Evolutionary conservation across 2,888 invertebrate genomes (phyloP).

Genomic region (Dryomyza anilis): DNA sequence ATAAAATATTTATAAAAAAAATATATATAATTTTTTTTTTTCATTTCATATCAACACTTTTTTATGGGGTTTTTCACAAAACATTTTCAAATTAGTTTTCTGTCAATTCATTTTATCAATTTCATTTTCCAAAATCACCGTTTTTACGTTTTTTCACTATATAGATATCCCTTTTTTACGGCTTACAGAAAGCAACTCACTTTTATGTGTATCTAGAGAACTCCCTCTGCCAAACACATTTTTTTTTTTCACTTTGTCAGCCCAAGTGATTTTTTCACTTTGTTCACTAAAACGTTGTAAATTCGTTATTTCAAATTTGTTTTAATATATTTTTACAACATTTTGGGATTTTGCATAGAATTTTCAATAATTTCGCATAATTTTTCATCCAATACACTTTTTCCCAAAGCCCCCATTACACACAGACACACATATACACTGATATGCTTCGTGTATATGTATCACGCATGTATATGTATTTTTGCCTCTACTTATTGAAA

Average conservation of each 20-base stretch:
- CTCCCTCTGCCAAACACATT: constrained; percentile 39
- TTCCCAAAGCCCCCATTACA: constrained; percentile 27
- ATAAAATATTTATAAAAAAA: neutral
- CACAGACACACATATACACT: neutral
- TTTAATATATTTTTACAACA: no score
- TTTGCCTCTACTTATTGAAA: constrained; percentile 15
- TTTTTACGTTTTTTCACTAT: neutral
- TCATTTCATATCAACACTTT: no score
- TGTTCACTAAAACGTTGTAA: no score
- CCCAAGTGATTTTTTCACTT: no score
- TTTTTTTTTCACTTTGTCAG: constrained; percentile 28
- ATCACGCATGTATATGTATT: constrained; percentile 4
- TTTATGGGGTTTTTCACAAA: neutral
- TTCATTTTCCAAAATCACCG: neutral
- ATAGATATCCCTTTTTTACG: constrained; percentile 17
- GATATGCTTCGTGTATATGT: neutral
- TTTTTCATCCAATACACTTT: constrained; percentile 34
- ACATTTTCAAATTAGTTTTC: neutral
- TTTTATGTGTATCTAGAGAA: constrained; percentile 56
- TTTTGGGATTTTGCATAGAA: constrained; percentile 12
- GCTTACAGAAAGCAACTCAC: constrained; percentile 44
- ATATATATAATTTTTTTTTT: neutral
- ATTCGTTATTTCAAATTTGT: no score
- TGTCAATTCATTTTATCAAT: neutral
- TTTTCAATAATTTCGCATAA: constrained; percentile 29